Base-by-base conservation (phyloP, 1,140 invertebrate genomes). In the Anoplophora glabripennis region DNA sequence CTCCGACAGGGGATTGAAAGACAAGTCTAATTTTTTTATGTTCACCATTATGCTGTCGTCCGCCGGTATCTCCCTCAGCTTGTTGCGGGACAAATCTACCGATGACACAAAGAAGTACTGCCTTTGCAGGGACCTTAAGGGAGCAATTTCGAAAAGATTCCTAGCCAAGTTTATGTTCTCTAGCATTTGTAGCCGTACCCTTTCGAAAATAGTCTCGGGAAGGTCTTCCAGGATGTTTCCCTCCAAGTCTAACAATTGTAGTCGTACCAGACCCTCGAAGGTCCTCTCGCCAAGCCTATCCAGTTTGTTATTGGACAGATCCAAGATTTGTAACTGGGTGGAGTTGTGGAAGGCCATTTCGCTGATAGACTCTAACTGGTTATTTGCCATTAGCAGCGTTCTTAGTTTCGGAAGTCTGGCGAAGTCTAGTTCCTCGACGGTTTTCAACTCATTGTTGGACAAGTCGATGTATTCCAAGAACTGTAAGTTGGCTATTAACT, bases 341-440 rank as follows among this genome's bases (percentile, higher is more conserved):
- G 92, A 95, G 72, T 95, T 95, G 64, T 93, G 87, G 73, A 95
- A 95, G 0, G 91, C 88, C 77, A 90, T 86, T 77, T 93, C 90
- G 61, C 87, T 88, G 9, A 96, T 83, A 53, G 83, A 82, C 67
- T 91, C 89, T 60, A 96, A 81, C 62, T 85, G 77, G 71, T 95
- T 95, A 54, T 85, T 71, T 0, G 85, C 82, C 9, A 95, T 72
- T 60, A 87, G 77, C 18, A 96, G 72, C 1, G 79, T 77, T 53
- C 86, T 80, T 1, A 95, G 75, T 51, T 86, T 80, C 3, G 86
- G 86, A 21, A 94, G 77, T 42, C 90, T 84, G 0, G 91, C 86
- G 75, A 94, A 95, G 67, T 92, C 88, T 61, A 90, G 82, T 71
- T 93, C 90, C 54, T 89, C 87, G 7, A 96, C 79, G 12, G 81